Conservation (phyloP, 2,113 vertebrate species). For the Nycticryphes semicollaris region DNA sequence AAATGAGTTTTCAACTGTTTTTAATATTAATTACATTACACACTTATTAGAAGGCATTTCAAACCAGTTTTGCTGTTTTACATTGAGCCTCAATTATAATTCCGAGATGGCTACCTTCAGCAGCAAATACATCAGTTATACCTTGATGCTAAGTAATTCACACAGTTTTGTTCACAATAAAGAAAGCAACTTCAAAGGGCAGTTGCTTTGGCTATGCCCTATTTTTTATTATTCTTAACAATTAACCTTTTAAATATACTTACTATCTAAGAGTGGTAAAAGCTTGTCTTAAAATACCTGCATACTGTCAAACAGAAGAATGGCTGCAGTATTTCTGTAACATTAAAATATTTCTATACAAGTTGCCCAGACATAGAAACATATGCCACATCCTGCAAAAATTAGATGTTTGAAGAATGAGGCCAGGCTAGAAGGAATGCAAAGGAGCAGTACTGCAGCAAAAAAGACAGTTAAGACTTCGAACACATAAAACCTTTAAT, state of each 20-base stretch:
- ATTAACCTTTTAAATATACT: neutral
- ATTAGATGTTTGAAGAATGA: neutral
- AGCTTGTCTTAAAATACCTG: conserved; percentile 4
- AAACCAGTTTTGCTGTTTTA: conserved; percentile 51
- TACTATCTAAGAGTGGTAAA: neutral
- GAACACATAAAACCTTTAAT: neutral
- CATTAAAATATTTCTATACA: neutral
- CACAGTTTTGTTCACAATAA: neutral
- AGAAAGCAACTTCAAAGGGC: neutral
- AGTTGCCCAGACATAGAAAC: neutral
- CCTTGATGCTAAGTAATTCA: neutral
- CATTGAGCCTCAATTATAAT: neutral
- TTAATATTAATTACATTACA: conserved; percentile 38
- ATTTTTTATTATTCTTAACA: neutral
- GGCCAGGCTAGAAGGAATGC: neutral
- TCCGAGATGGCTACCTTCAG: neutral
- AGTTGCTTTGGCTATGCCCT: neutral
- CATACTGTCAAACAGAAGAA: neutral
- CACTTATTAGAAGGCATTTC: neutral
- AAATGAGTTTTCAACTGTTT: conserved; percentile 52
- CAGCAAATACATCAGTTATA: neutral
- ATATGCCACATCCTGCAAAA: neutral
- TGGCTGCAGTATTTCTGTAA: neutral
- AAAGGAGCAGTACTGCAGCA: neutral
- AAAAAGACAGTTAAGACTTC: neutral